A percentile compares a stretch with the other conserved stretches of the same genome.
Evolutionary conservation across 2,113 vertebrate species (phyloP).

Genomic region (Columbina picui): DNA sequence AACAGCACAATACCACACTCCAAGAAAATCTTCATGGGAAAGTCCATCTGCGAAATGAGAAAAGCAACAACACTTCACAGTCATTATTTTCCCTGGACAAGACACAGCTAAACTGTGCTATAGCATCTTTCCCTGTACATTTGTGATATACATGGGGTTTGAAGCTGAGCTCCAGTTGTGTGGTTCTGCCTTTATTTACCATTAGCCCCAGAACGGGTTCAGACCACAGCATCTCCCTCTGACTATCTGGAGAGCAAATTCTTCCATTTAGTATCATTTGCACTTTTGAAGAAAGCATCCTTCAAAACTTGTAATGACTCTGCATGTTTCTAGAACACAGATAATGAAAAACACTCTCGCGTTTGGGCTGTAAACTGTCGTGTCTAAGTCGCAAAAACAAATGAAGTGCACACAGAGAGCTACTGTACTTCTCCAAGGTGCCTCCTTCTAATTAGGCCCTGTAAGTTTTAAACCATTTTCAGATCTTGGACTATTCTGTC

Average conservation of each 20-base stretch:
- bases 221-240: background rate
- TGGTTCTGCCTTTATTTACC: background rate
- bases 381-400: conserved; percentile 38
- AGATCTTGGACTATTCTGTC: background rate
- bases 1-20: background rate
- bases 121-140: background rate
- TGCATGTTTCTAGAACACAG: background rate
- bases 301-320: background rate
- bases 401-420: background rate
- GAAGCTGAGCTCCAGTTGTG: background rate
- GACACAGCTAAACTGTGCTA: background rate
- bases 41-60: background rate
- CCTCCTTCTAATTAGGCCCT: background rate
- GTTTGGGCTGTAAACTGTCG: conserved; percentile 32
- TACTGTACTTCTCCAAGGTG: background rate
- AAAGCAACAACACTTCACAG: background rate
- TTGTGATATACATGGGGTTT: accelerated
- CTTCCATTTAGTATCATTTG: background rate
- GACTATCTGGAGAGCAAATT: background rate
- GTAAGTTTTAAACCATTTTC: background rate
- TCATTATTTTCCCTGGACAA: background rate
- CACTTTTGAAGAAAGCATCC: conserved; percentile 2
- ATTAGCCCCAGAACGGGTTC: accelerated
- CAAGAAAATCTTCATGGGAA: background rate
- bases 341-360: background rate